Evolutionary conservation across 1,140 invertebrate genomes (phyloP), one percentile per base, ranked within the genome.

Genomic region (Drosophila pallidifrons): DNA sequence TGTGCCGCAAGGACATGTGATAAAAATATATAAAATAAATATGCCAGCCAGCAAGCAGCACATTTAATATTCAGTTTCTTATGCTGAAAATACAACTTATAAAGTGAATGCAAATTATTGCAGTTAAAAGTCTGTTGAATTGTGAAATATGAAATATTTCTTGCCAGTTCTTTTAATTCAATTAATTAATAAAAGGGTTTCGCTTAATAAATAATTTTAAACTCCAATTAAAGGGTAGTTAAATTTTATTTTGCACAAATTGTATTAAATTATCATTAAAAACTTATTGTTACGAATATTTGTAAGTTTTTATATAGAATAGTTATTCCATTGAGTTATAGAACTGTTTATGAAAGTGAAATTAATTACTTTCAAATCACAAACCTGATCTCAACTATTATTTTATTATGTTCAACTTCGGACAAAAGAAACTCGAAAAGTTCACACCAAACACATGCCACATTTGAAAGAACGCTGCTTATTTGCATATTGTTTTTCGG

Each of bases 1-100:
- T 67, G 64, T 60, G 64, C 70, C 55, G 70, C 70, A 74, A 68
- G 63, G 52, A 68, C 28, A 54, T 59, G 45, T 74, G 64, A 60
- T 68, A 54, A 65, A 63, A 46, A 58, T 25, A 25, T 20, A 20
- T 25, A 25, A 64, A 64, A 32, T 5, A 32, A 38, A 54, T 69
- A 51, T 70, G 67, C 51, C 57, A 45, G 35, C 35, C 57, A 32
- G 35, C 35, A 11, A 45, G 38, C 6, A 20, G 41, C 11, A 28
- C 5, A 55, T 66, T 66, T 57, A 54, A 66, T 46, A 32, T 32
- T 20, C 45, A 16, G 11, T 61, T 49, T n/a, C 10, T 49, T 20
- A 10, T n/a, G 52, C 11, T 30, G 15, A 55, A 43, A n/a, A 25
- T 3, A 20, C 25, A 57, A 16, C 20, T 13, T 28, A 10, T 45